Conservation (phyloP, 1,140 invertebrate genomes). For the Telenomus remus region DNA sequence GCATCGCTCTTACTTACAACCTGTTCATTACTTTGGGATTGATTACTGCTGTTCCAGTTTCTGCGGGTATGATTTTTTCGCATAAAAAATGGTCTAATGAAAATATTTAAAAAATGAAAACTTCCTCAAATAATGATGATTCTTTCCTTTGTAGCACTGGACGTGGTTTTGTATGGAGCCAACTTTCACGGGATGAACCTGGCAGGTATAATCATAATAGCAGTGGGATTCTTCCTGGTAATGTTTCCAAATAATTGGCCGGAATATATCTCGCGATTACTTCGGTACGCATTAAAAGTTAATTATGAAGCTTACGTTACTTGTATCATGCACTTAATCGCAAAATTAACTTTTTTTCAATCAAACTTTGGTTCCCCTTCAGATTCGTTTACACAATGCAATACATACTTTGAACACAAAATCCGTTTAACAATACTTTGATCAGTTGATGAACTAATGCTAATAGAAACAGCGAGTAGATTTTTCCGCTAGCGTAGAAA, state of each 20-base stretch:
- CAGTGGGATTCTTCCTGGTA: slow-evolving; percentile 93
- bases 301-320: slow-evolving; percentile 10
- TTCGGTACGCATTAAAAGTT: slow-evolving; percentile 81
- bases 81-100: too few species aligned
- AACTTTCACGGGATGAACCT: slow-evolving; percentile 95
- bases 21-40: slow-evolving; percentile 94
- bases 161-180: slow-evolving; percentile 88
- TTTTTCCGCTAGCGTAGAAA: slow-evolving; percentile 41
- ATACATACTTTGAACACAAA: slow-evolving; percentile 33
- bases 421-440: slow-evolving; percentile 15
- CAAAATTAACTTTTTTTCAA: slow-evolving; percentile 28
- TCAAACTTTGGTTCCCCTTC: slow-evolving; percentile 42
- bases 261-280: slow-evolving; percentile 90
- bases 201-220: slow-evolving; percentile 92
- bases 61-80: slow-evolving; percentile 85
- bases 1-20: slow-evolving; percentile 92
- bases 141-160: slow-evolving; percentile 83
- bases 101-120: too few species aligned
- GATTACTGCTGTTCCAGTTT: slow-evolving; percentile 93
- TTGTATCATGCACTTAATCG: slow-evolving; percentile 68
- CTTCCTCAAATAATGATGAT: too few species aligned
- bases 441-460: too few species aligned
- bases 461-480: slow-evolving; percentile 66
- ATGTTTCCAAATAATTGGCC: slow-evolving; percentile 98
- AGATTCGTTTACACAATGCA: slow-evolving; percentile 6